phyloP scores from a whole-genome alignment of 2,797 vertebrate genomes.

The Adelosebastes latens region DNA sequence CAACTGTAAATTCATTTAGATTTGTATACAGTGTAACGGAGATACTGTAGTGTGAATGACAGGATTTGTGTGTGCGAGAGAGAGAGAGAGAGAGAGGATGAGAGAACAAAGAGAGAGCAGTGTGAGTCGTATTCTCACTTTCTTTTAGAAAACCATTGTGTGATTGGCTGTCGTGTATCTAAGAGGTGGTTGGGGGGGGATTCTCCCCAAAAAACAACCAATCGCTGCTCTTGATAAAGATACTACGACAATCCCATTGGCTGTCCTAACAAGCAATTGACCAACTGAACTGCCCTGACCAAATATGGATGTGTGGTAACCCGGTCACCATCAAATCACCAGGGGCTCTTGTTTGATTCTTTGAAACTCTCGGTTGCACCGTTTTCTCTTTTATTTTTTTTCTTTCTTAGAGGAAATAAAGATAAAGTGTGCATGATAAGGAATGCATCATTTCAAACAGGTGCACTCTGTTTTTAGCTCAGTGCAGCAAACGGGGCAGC shows the following conservation, averaged over 20 bases:
- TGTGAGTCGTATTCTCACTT: background rate
- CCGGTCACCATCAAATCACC: slow-evolving; percentile 2
- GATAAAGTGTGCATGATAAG: background rate
- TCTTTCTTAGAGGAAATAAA: background rate
- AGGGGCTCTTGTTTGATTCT: background rate
- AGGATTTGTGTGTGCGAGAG: background rate
- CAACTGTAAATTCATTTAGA: background rate
- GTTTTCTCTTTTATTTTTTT: background rate
- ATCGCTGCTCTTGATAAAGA: background rate
- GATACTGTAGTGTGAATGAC: background rate
- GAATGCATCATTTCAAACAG: background rate
- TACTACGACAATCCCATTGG: background rate
- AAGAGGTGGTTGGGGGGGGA: background rate
- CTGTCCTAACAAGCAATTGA: background rate
- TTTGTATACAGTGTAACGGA: background rate
- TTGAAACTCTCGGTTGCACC: background rate
- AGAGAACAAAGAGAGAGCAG: background rate
- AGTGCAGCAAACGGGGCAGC: background rate
- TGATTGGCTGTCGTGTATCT: slow-evolving; percentile 32
- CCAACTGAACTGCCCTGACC: slow-evolving; percentile 13
- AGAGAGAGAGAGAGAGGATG: background rate
- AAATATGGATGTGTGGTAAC: slow-evolving; percentile 21
- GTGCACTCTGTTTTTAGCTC: background rate
- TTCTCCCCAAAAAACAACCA: slow-evolving; percentile 13
- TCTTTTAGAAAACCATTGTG: background rate